Conservation (phyloP, 2,888 invertebrate genomes). For the Sussaba pulchella region DNA sequence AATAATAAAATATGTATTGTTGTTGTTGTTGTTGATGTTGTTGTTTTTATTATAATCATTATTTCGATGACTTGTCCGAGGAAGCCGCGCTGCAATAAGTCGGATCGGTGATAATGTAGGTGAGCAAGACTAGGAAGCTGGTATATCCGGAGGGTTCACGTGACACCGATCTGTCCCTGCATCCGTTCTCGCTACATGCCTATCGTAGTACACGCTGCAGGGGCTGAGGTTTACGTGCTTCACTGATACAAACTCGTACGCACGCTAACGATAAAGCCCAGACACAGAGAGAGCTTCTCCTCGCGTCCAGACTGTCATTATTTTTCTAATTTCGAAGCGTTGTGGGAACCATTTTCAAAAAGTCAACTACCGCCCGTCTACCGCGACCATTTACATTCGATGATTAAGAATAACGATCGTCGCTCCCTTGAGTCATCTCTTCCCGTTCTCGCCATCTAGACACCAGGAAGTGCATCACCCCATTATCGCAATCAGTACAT, state of each 20-base stretch:
- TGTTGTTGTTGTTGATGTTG: no score
- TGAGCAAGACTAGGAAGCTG: constrained; percentile 83
- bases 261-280: constrained; percentile 32
- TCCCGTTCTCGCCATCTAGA: constrained; percentile 3
- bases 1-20: no score
- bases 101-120: constrained; percentile 77
- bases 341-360: constrained; percentile 34
- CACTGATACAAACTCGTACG: constrained; percentile 63
- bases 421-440: constrained; percentile 2
- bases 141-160: constrained; percentile 84
- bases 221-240: constrained; percentile 65
- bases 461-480: constrained; percentile 23
- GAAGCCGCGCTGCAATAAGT: constrained; percentile 63
- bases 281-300: constrained; percentile 25
- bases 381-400: neutral
- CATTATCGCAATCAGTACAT: neutral
- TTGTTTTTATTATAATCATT: constrained; percentile 52
- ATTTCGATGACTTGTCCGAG: constrained; percentile 62
- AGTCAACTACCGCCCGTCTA: constrained; percentile 7
- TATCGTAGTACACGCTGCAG: constrained; percentile 67
- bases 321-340: constrained; percentile 44
- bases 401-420: constrained; percentile 38
- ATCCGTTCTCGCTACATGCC: constrained; percentile 79
- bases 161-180: constrained; percentile 83
- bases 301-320: constrained; percentile 35